A percentile compares a stretch with the other conserved stretches of the same genome.
phyloP scores from a whole-genome alignment of 2,113 vertebrate genomes.

The Nothobranchius kuhntae region DNA sequence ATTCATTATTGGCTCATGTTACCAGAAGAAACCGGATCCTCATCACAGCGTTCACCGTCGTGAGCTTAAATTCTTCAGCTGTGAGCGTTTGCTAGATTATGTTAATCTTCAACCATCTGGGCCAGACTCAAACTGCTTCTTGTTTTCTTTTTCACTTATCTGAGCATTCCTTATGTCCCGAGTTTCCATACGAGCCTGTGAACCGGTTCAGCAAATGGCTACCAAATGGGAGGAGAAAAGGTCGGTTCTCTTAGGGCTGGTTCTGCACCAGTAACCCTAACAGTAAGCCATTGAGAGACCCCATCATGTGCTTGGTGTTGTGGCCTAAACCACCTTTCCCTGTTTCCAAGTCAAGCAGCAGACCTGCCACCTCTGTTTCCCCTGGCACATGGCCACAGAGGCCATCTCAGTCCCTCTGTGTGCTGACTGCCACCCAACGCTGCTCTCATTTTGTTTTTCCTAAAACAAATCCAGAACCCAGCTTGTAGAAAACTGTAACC shows the following conservation, averaged over 20 bases:
- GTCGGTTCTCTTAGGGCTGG: slow-evolving; percentile 43
- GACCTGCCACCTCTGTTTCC: slow-evolving; percentile 71
- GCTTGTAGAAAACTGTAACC: slow-evolving; percentile 44
- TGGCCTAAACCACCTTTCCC: slow-evolving; percentile 60
- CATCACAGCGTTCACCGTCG: slow-evolving; percentile 40
- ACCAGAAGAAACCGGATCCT: slow-evolving; percentile 44
- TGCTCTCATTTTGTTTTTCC: slow-evolving; percentile 62
- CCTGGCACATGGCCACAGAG: slow-evolving; percentile 60
- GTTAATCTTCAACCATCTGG: slow-evolving; percentile 55
- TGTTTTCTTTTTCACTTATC: slow-evolving; percentile 67
- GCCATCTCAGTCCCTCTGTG: slow-evolving; percentile 64
- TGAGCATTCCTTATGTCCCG: slow-evolving; percentile 59
- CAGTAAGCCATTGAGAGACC: slow-evolving; percentile 71
- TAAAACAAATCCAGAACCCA: slow-evolving; percentile 61
- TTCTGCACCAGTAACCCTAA: slow-evolving; percentile 60
- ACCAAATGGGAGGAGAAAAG: slow-evolving; percentile 66
- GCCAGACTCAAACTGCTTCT: slow-evolving; percentile 27
- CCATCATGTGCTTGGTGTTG: slow-evolving; percentile 63
- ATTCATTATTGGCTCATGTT: slow-evolving; percentile 43
- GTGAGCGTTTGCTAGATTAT: slow-evolving; percentile 46
- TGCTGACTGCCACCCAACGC: slow-evolving; percentile 36
- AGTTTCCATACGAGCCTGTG: slow-evolving; percentile 60
- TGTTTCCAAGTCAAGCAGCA: slow-evolving; percentile 67
- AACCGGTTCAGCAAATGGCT: slow-evolving; percentile 70
- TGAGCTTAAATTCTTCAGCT: slow-evolving; percentile 38